Evolutionary conservation across 2,888 invertebrate genomes (phyloP).

Genomic region (Incurvaria masculella): DNA sequence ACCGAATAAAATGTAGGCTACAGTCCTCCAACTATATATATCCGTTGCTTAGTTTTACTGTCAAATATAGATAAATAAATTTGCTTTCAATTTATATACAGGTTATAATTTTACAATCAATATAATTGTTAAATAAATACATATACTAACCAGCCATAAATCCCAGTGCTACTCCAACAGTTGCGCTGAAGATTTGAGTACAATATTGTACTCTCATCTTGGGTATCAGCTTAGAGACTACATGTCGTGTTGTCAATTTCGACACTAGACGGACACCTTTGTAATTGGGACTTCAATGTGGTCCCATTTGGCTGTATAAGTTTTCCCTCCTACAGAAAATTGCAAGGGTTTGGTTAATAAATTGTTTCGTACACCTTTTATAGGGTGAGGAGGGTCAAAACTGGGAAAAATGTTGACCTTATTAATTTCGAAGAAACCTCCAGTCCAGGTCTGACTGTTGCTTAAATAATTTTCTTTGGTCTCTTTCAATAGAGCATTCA

Average conservation of each 20-base stretch:
- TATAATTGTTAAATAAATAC: background rate
- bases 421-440: background rate
- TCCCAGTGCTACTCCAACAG: constrained; percentile 11
- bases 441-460: background rate
- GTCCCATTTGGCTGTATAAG: constrained; percentile 10
- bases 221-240: constrained; percentile 10
- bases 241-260: constrained; percentile 12
- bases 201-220: constrained; percentile 15
- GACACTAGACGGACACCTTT: constrained; percentile 9
- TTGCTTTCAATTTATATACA: too few species aligned
- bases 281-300: constrained; percentile 10
- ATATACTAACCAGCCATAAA: background rate
- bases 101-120: too few species aligned
- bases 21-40: background rate
- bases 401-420: background rate
- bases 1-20: background rate
- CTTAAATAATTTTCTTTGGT: background rate
- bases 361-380: constrained; percentile 1
- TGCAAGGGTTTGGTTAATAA: too few species aligned
- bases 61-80: too few species aligned
- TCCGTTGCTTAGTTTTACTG: background rate
- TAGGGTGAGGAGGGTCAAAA: constrained; percentile 1
- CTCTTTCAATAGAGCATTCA: background rate
- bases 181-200: constrained; percentile 13
- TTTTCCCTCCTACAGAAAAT: constrained; percentile 9